Conservation (phyloP, 2,888 invertebrate species). For the Lepas anatifera region DNA sequence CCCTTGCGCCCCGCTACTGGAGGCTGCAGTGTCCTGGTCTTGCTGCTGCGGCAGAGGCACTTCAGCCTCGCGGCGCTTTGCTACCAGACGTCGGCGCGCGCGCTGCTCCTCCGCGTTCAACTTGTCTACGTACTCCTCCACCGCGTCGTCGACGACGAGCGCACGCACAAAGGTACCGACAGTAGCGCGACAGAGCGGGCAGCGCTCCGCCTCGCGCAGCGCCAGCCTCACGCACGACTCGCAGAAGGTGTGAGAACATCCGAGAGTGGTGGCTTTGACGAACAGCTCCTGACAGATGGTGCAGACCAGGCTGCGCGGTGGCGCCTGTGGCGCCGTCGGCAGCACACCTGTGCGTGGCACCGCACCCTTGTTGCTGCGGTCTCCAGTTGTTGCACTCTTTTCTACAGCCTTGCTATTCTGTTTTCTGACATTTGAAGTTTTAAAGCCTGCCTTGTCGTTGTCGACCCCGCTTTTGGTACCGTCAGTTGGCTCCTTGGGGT, state of each 20-base stretch:
- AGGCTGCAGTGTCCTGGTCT: no score
- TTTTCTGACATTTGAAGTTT: no score
- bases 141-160: constrained; percentile 3
- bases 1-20: no score
- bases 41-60: no score
- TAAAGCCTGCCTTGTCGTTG: no score
- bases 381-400: not conserved
- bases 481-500: not conserved
- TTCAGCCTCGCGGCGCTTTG: no score
- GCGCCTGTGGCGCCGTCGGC: not conserved
- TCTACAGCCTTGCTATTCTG: no score
- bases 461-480: no score
- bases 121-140: not conserved
- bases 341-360: not conserved
- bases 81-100: not conserved
- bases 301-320: not conserved
- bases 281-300: not conserved
- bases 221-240: not conserved
- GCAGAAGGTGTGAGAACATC: constrained; percentile 3
- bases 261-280: not conserved
- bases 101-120: not conserved
- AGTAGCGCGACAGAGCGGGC: not conserved
- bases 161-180: not conserved
- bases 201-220: not conserved
- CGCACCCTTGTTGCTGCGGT: not conserved